phyloP scores from a whole-genome alignment of 1,140 invertebrate species.

The Globodera ellingtonae region DNA sequence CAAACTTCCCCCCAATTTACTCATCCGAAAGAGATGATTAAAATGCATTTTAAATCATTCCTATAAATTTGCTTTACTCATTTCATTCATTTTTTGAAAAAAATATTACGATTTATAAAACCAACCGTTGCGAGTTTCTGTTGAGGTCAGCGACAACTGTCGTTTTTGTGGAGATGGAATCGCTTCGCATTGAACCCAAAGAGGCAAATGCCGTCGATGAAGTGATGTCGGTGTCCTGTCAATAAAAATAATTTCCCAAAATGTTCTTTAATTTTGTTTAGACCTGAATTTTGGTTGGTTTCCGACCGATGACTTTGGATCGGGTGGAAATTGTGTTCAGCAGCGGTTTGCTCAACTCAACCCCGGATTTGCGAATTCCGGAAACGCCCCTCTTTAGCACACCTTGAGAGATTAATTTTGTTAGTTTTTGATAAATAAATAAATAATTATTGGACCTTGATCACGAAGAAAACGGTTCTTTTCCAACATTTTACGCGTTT shows the following conservation, averaged over 20 bases:
- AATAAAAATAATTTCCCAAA: not conserved
- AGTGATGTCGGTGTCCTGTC: conserved; percentile 25
- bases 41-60: too few relatives aligned
- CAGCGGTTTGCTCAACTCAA: conserved; percentile 5
- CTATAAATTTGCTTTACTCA: too few relatives aligned
- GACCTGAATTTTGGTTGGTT: conserved; percentile 19
- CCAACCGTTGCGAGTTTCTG: not conserved
- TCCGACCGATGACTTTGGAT: not conserved
- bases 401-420: conserved; percentile 10
- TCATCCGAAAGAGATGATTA: too few relatives aligned
- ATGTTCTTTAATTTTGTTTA: not conserved
- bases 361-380: conserved; percentile 16
- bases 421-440: too few relatives aligned
- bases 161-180: conserved; percentile 29
- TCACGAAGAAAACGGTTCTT: conserved; percentile 29
- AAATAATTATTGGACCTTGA: conserved; percentile 31
- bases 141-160: conserved; percentile 14
- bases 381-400: conserved; percentile 24
- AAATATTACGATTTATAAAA: not conserved
- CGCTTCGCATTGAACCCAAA: conserved; percentile 24
- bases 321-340: conserved; percentile 14
- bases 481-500: conserved; percentile 33
- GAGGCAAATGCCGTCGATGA: conserved; percentile 16
- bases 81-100: too few relatives aligned
- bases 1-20: not conserved